Base-by-base conservation (phyloP, 2,113 vertebrate species). In the Epinephelus moara region DNA sequence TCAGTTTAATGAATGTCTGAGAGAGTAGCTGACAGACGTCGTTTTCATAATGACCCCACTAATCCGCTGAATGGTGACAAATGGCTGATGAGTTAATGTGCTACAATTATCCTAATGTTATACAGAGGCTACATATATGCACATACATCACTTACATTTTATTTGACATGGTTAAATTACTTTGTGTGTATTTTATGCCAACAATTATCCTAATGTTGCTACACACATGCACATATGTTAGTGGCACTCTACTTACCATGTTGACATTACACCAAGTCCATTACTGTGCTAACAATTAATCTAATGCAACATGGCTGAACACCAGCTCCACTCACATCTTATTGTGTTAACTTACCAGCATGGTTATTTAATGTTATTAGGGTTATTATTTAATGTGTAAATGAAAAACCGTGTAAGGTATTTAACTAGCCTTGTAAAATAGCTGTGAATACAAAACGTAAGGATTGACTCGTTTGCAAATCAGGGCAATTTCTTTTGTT, bases 21-120 rank as follows among this genome's bases (percentile, higher is more conserved):
- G 59, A 55, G 52, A 80, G 57, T 53, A 60, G 49, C 83, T 87
- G 86, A 89, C 91, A 88, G 66, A 50, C 18, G 60, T 72, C 59
- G 9, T 71, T 68, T 75, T 85, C 63, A 71, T 82, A 88, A 92
- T 67, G 82, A 89, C 56, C 76, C 55, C 55, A 63, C 21, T 84
- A 73, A 86, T 84, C 78, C 70, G 75, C 1, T 78, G 75, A 82
- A 85, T 70, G 64, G 42, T 88, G 88, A 89, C 72, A 82, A 91
- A 92, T 84, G 56, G 63, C 56, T n/a, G 59, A 82, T 55, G 66
- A 79, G 64, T 53, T 89, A 77, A 91, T 82, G 88, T 45, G 56
- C 70, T 71, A 75, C 59, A 82, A 82, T 86, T 81, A 86, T 69
- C 42, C 25, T 49, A 45, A 69, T 84, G 70, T 64, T 72, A 72